Percentiles rank a stretch among this genome's conserved stretches.
Evolutionary conservation across 2,113 vertebrate genomes (phyloP).

Genomic region (Macaca mulatta): DNA sequence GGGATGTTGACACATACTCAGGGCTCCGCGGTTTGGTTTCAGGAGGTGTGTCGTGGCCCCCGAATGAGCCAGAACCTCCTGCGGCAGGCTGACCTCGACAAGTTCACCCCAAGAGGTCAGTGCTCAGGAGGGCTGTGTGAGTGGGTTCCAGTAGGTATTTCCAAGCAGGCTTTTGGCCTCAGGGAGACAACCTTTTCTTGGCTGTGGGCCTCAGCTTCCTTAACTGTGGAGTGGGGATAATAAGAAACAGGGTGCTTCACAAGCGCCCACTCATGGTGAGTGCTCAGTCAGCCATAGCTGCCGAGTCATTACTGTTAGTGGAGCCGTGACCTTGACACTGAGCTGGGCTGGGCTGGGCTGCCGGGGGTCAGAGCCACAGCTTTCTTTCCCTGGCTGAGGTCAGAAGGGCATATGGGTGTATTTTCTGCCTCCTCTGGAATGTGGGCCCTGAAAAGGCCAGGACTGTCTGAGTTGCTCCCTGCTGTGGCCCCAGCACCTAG

Average conservation of each 20-base stretch:
- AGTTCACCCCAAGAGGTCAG: slow-evolving; percentile 86
- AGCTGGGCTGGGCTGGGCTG: background rate
- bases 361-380: background rate
- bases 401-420: background rate
- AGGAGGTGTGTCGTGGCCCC: slow-evolving; percentile 80
- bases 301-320: background rate
- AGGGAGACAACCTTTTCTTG: background rate
- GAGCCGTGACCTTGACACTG: background rate
- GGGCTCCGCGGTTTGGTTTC: slow-evolving; percentile 61
- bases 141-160: background rate
- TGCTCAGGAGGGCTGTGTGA: background rate
- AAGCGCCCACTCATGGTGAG: background rate
- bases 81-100: slow-evolving; percentile 76
- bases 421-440: background rate
- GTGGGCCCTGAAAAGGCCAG: background rate
- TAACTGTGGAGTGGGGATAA: background rate
- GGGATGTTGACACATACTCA: background rate
- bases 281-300: background rate
- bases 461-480: background rate
- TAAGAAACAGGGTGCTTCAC: background rate
- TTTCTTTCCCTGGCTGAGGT: background rate
- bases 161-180: background rate
- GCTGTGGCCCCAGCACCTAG: background rate
- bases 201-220: background rate
- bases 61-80: slow-evolving; percentile 78